phyloP scores from a whole-genome alignment of 2,797 vertebrate genomes.

The Sebastolobus alascanus region DNA sequence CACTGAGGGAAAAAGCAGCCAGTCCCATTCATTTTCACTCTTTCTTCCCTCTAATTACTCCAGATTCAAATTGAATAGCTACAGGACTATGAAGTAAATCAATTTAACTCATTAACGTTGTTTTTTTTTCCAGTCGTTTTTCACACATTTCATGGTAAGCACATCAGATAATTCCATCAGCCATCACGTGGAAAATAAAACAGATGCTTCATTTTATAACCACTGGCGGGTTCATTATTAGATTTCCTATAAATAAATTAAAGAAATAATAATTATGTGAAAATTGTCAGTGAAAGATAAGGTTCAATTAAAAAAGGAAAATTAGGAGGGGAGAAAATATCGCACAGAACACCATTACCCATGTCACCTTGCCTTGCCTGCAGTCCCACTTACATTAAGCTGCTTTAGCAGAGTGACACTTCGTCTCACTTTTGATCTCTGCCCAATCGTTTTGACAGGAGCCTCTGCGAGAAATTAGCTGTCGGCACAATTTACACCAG shows the following conservation, averaged over 20 bases:
- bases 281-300: conserved; percentile 21
- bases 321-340: background rate
- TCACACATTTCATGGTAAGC: conserved; percentile 17
- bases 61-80: conserved; percentile 39
- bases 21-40: conserved; percentile 24
- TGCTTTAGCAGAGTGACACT: conserved; percentile 45
- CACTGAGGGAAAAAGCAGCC: background rate
- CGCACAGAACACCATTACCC: background rate
- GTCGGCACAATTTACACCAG: conserved; percentile 67
- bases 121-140: conserved; percentile 10
- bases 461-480: conserved; percentile 52
- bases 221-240: conserved; percentile 27
- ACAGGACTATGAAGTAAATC: conserved; percentile 36
- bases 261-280: conserved; percentile 20
- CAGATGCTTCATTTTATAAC: conserved; percentile 29
- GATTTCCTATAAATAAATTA: conserved; percentile 14
- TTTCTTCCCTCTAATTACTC: conserved; percentile 41
- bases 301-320: conserved; percentile 24
- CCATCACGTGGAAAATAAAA: conserved; percentile 35
- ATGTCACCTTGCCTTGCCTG: conserved; percentile 20
- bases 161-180: conserved; percentile 26
- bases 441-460: conserved; percentile 47
- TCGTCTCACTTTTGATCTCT: conserved; percentile 49
- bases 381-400: conserved; percentile 22
- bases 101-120: conserved; percentile 35